Evolutionary conservation across 2,888 invertebrate genomes (phyloP).

Genomic region (Drosophila rubida): DNA sequence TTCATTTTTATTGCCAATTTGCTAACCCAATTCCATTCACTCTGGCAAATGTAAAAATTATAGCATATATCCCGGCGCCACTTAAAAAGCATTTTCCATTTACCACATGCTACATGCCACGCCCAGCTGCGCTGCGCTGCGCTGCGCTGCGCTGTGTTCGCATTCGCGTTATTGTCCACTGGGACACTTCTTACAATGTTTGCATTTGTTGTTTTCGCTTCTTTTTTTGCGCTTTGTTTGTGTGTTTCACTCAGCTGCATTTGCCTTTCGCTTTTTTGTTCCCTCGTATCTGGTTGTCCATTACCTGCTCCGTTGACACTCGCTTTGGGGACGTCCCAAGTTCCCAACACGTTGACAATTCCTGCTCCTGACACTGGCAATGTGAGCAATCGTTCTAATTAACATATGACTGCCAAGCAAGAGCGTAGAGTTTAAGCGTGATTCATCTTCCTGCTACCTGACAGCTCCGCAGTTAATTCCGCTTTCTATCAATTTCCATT

Average conservation of each 20-base stretch:
- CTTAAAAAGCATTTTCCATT: conserved; percentile 50
- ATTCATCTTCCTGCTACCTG: neutral
- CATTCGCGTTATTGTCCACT: neutral
- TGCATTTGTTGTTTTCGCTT: conserved; percentile 32
- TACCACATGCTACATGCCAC: conserved; percentile 45
- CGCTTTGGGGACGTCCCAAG: conserved; percentile 13
- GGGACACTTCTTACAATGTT: conserved; percentile 21
- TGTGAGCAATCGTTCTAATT: conserved; percentile 52
- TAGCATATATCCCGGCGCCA: conserved; percentile 57
- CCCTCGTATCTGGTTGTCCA: conserved; percentile 19
- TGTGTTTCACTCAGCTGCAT: conserved; percentile 21
- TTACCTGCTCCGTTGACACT: conserved; percentile 32
- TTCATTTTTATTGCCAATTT: conserved; percentile 23
- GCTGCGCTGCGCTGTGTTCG: no score
- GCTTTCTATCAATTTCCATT: conserved; percentile 1
- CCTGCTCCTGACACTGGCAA: conserved; percentile 31
- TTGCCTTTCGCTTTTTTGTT: conserved; percentile 6
- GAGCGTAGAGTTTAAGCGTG: neutral
- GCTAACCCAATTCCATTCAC: conserved; percentile 14
- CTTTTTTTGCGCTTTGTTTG: conserved; percentile 18
- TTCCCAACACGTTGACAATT: conserved; percentile 30
- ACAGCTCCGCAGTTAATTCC: neutral
- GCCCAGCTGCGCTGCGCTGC: conserved; percentile 33
- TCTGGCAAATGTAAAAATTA: conserved; percentile 56
- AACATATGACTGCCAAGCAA: conserved; percentile 22